phyloP scores from a whole-genome alignment of 2,113 vertebrate genomes.

The Corynorhinus townsendii region DNA sequence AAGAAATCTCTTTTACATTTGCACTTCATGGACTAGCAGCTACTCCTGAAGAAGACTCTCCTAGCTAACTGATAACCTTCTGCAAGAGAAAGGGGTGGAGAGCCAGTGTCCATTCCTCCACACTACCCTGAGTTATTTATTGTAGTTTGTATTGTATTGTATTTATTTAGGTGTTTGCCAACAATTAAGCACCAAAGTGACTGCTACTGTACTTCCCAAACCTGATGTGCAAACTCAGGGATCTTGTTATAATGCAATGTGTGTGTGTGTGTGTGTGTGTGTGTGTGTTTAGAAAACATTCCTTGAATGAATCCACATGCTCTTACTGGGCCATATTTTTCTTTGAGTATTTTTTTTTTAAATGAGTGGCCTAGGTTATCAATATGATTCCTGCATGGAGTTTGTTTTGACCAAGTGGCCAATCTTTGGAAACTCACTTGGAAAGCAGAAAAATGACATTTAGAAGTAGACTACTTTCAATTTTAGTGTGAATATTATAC shows the following conservation, averaged over 20 bases:
- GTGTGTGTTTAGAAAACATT: background rate
- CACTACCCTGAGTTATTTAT: background rate
- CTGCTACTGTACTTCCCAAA: background rate
- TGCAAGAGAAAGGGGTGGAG: background rate
- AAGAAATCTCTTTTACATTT: background rate
- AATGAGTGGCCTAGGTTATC: fast-evolving
- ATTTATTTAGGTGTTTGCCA: background rate
- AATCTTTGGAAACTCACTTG: background rate
- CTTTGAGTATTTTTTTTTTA: background rate
- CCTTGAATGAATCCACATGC: background rate
- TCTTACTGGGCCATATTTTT: background rate
- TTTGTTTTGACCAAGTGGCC: background rate
- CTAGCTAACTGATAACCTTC: background rate
- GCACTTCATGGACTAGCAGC: background rate
- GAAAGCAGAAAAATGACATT: background rate
- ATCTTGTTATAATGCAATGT: background rate
- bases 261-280: background rate
- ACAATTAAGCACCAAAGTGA: background rate
- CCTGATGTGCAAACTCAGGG: background rate
- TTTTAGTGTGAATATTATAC: background rate
- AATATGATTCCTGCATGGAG: background rate
- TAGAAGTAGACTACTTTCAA: background rate
- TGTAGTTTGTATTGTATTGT: too few relatives aligned
- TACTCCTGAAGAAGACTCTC: background rate
- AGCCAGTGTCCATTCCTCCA: background rate